These are phyloP conservation scores for Andrena bucephala DNA, from an alignment of 2,888 invertebrate genomes.

Conservation along the genomic window DNA sequence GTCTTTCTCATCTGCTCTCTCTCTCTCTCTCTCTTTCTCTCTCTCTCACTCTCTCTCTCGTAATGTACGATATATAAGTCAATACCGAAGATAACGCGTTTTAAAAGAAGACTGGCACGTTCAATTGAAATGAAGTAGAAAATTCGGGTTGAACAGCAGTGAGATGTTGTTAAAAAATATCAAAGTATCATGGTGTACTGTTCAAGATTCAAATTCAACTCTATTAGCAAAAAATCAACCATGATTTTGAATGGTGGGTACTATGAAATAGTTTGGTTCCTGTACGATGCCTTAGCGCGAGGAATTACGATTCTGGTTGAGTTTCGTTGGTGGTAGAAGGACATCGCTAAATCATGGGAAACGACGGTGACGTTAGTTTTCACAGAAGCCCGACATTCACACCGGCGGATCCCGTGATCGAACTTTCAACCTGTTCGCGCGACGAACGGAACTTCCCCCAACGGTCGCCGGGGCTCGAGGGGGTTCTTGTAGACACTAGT, in stretches of 20 bases:
- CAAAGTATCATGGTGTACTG: too few relatives aligned
- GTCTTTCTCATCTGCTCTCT: conserved; percentile 15
- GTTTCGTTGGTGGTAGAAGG: conserved; percentile 9
- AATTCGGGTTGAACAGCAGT: background rate
- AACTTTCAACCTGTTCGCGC: conserved; percentile 60
- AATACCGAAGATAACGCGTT: too few relatives aligned
- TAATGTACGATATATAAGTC: too few relatives aligned
- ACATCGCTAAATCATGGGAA: conserved; percentile 40
- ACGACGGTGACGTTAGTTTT: conserved; percentile 38
- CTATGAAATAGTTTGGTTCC: background rate
- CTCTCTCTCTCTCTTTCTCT: background rate
- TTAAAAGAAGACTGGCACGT: background rate
- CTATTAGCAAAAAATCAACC: background rate
- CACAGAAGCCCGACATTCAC: conserved; percentile 55
- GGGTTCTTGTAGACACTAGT: conserved; percentile 33
- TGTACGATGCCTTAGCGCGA: background rate
- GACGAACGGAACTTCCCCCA: conserved; percentile 26
- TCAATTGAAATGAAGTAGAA: background rate
- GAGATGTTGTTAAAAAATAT: background rate
- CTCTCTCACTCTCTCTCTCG: background rate
- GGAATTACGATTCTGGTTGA: conserved; percentile 20
- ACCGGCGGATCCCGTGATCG: conserved; percentile 58
- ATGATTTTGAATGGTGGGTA: background rate
- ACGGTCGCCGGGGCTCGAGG: background rate
- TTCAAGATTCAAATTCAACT: background rate